Evolutionary conservation across 1,140 invertebrate species (phyloP), one percentile per base, ranked within the genome.

Genomic region (Phenacoccus solenopsis): DNA sequence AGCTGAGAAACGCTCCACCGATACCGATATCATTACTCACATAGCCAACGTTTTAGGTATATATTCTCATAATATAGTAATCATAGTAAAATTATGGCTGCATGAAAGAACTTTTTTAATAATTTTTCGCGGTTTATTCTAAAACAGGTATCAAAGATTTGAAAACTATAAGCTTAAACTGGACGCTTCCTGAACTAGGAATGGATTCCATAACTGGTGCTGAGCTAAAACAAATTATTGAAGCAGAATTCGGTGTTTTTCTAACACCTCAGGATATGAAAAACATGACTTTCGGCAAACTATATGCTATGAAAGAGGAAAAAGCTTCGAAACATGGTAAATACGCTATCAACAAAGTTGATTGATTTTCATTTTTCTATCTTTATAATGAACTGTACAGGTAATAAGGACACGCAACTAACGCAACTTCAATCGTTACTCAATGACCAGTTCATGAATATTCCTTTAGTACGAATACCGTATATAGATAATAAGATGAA

Each of bases 1-100:
- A 25, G 77, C 89, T 21, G 75, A 92, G 1, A 76, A 81, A 2
- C 75, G 83, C 67, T 88, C 86, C 68, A 86, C 91, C 24, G 79
- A 83, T 71, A 81, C 78, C 61, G 91, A 86, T n/a, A n/a, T 49
- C 3, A 49, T 49, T 2, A n/a, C 3, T 49, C 3, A 10, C 16
- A 49, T 49, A 9, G 38, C 38, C 38, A 49, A 49, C 38, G 20
- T 49, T 49, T 49, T 49, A 49, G 38, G 38, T 49, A 49, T n/a
- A n/a, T n/a, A n/a, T n/a, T n/a, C n/a, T n/a, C n/a, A n/a, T n/a
- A n/a, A n/a, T n/a, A n/a, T n/a, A n/a, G n/a, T n/a, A n/a, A n/a
- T n/a, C n/a, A n/a, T n/a, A n/a, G n/a, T n/a, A n/a, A n/a, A n/a
- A n/a, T n/a, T n/a, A n/a, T n/a, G n/a, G n/a, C n/a, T n/a, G n/a